These are phyloP conservation scores for Sesia bembeciformis DNA, from an alignment of 2,888 invertebrate species.

Conservation along the genomic window DNA sequence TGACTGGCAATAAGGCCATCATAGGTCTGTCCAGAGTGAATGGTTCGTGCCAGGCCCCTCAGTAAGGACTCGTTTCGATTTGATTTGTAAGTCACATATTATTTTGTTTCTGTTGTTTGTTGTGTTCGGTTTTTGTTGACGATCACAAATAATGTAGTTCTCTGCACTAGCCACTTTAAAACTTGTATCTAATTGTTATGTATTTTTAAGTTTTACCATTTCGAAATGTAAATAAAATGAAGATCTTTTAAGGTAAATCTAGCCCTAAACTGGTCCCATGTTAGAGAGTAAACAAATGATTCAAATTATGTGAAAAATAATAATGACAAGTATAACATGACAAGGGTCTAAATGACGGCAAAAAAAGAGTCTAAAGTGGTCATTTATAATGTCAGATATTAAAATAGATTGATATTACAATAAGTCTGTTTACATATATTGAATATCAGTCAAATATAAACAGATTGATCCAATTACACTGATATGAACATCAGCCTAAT, in stretches of 20 bases:
- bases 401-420: no score
- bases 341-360: no score
- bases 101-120: slow-evolving; percentile 64
- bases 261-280: slow-evolving; percentile 19
- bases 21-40: no score
- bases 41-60: not conserved
- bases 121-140: slow-evolving; percentile 58
- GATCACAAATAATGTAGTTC: slow-evolving; percentile 57
- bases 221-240: slow-evolving; percentile 56
- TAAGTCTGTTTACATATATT: no score
- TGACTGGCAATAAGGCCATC: no score
- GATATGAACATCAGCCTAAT: no score
- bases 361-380: no score
- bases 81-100: slow-evolving; percentile 25
- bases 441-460: no score
- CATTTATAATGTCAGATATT: no score
- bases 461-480: no score
- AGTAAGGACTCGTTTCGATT: not conserved
- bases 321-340: no score
- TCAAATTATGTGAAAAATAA: no score
- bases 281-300: not conserved
- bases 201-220: slow-evolving; percentile 70
- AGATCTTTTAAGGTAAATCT: slow-evolving; percentile 51
- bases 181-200: slow-evolving; percentile 60
- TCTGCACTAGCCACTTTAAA: slow-evolving; percentile 48